Evolutionary conservation across 2,888 invertebrate species (phyloP).

Genomic region (Diadromus collaris): DNA sequence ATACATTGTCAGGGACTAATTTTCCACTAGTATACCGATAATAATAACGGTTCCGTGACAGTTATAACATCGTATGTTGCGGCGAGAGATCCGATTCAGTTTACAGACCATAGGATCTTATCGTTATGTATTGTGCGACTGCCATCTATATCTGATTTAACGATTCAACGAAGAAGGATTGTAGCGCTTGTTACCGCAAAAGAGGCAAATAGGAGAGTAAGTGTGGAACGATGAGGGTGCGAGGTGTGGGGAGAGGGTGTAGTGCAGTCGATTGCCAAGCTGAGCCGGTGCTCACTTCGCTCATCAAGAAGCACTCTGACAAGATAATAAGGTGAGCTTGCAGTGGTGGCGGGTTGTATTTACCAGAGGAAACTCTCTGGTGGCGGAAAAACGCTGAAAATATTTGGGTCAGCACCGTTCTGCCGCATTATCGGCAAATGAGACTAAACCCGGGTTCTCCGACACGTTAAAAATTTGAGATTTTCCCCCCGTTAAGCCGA

Average conservation of each 20-base stretch:
- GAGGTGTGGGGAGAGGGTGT: background rate
- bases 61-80: background rate
- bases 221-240: background rate
- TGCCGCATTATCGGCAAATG: conserved; percentile 37
- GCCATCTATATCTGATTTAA: conserved; percentile 22
- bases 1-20: conserved; percentile 4
- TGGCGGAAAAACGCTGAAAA: background rate
- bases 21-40: no score
- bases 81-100: background rate
- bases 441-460: conserved; percentile 8
- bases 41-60: background rate
- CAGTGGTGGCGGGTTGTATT: conserved; percentile 19
- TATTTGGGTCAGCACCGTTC: conserved; percentile 43
- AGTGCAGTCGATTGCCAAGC: conserved; percentile 35
- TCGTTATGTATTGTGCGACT: conserved; percentile 10
- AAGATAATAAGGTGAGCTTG: conserved; percentile 43
- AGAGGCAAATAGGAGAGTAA: conserved; percentile 14
- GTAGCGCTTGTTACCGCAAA: conserved; percentile 7
- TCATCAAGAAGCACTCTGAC: conserved; percentile 47
- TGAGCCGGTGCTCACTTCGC: conserved; percentile 40
- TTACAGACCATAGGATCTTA: background rate
- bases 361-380: background rate
- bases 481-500: conserved; percentile 14
- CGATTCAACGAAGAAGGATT: background rate
- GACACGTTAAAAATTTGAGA: conserved; percentile 38